A percentile compares a stretch with the other conserved stretches of the same genome.
These are phyloP conservation scores for Athene cunicularia DNA, from an alignment of 2,113 vertebrate genomes.

Conservation along the genomic window DNA sequence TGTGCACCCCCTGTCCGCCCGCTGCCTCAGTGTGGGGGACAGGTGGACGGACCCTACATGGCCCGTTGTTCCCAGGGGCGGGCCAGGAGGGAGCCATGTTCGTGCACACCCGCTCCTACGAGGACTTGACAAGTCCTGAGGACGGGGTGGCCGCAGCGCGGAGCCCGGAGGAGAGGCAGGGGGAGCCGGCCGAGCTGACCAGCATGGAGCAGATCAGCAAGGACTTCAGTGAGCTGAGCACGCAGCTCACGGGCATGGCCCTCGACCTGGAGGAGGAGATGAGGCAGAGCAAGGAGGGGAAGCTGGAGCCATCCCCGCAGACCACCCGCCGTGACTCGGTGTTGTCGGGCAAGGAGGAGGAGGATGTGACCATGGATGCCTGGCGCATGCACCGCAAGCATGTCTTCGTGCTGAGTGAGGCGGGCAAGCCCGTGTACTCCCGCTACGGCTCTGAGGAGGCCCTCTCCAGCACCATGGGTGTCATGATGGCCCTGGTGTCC, in stretches of 20 bases:
- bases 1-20: rapidly evolving
- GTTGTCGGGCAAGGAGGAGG: constrained; percentile 74
- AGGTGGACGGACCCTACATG: rapidly evolving
- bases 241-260: constrained; percentile 76
- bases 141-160: not conserved
- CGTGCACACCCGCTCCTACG: constrained; percentile 89
- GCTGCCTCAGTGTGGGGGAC: rapidly evolving
- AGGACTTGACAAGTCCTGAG: constrained; percentile 86
- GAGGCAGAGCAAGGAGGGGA: constrained; percentile 71
- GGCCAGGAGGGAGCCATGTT: constrained; percentile 92
- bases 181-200: not conserved
- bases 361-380: constrained; percentile 84
- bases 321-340: constrained; percentile 18
- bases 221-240: constrained; percentile 81
- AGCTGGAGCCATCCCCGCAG: constrained; percentile 14
- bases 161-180: constrained; percentile 49
- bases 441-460: constrained; percentile 96
- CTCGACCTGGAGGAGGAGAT: constrained; percentile 78
- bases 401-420: constrained; percentile 94
- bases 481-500: constrained; percentile 97
- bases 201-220: constrained; percentile 81
- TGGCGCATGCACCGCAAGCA: constrained; percentile 95
- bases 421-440: constrained; percentile 95
- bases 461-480: constrained; percentile 94
- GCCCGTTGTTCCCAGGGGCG: constrained; percentile 78